phyloP scores from a whole-genome alignment of 2,888 invertebrate genomes.

The Amorpha juglandis region DNA sequence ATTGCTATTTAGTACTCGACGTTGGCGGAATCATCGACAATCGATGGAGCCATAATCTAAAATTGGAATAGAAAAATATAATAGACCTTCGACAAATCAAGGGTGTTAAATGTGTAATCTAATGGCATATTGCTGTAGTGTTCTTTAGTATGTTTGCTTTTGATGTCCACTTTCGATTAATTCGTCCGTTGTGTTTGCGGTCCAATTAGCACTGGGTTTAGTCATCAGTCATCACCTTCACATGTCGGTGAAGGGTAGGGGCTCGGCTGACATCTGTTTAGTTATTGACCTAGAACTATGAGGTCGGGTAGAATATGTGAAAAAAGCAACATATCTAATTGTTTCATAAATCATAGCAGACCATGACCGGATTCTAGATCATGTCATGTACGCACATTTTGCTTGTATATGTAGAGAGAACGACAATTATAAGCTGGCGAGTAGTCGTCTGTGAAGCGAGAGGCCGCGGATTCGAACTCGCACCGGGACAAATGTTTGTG shows the following conservation, averaged over 20 bases:
- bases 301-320: not conserved
- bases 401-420: too few relatives aligned
- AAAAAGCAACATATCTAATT: not conserved
- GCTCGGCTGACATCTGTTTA: slow-evolving; percentile 6
- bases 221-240: slow-evolving; percentile 14
- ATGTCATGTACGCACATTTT: too few relatives aligned
- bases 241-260: slow-evolving; percentile 7
- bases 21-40: too few relatives aligned
- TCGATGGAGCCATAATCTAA: too few relatives aligned
- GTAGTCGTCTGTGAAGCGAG: too few relatives aligned
- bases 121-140: slow-evolving; percentile 42
- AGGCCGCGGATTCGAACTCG: too few relatives aligned
- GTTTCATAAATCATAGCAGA: not conserved
- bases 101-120: slow-evolving; percentile 31
- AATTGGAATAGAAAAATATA: too few relatives aligned
- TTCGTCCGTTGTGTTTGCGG: slow-evolving; percentile 42
- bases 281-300: not conserved
- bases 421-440: too few relatives aligned
- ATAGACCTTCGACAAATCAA: not conserved
- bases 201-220: slow-evolving; percentile 43
- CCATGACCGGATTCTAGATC: too few relatives aligned
- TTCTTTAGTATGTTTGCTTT: slow-evolving; percentile 33
- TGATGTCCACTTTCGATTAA: slow-evolving; percentile 32
- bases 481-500: too few relatives aligned
- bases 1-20: too few relatives aligned